Conservation (phyloP, 1,140 invertebrate species). For the Sminthurides bifidus region DNA sequence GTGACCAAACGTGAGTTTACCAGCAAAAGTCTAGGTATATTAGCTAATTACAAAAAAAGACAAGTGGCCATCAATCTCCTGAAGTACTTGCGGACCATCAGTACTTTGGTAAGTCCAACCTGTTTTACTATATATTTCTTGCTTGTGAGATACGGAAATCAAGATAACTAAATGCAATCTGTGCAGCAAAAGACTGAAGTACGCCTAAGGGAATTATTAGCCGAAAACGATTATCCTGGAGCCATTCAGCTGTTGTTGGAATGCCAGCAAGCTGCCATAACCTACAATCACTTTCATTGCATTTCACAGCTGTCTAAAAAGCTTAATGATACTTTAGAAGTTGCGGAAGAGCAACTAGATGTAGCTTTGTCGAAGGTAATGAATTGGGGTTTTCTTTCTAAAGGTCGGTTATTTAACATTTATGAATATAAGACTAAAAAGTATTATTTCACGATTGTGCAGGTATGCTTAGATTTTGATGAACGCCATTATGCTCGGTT, state of each 20-base stretch:
- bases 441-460: background rate
- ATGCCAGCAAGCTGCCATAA: conserved; percentile 69
- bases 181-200: conserved; percentile 67
- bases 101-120: conserved; percentile 61
- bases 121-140: background rate
- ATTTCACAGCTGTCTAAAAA: conserved; percentile 73
- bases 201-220: conserved; percentile 63
- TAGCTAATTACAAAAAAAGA: conserved; percentile 74
- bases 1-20: conserved; percentile 69
- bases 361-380: conserved; percentile 62
- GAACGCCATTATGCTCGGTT: conserved; percentile 59
- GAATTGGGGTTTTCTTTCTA: background rate
- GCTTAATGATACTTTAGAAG: conserved; percentile 77
- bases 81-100: conserved; percentile 64
- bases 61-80: conserved; percentile 65
- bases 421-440: background rate
- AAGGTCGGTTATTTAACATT: no score
- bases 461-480: conserved; percentile 61
- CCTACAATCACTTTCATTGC: conserved; percentile 71
- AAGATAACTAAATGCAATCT: background rate
- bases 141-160: conserved; percentile 1
- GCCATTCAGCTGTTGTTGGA: conserved; percentile 78
- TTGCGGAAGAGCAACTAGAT: conserved; percentile 85
- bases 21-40: conserved; percentile 66
- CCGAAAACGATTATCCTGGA: conserved; percentile 71